Percentiles rank a stretch among this genome's conserved stretches.
phyloP scores from a whole-genome alignment of 2,797 vertebrate species.

The Xenentodon cancila region DNA sequence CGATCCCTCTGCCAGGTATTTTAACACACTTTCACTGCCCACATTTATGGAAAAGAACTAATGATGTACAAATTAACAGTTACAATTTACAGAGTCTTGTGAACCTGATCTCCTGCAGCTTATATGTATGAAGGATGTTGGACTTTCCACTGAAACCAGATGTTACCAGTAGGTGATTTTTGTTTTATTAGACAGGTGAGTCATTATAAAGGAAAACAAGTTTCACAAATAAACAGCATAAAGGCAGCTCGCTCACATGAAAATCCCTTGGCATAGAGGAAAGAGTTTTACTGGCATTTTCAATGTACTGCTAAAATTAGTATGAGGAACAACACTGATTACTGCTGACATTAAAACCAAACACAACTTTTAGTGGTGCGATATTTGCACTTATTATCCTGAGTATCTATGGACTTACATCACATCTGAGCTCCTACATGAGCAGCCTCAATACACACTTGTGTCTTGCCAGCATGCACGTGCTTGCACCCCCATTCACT shows the following conservation, averaged over 20 bases:
- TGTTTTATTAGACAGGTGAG: constrained; percentile 83
- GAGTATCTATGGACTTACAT: no score
- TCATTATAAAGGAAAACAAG: constrained; percentile 79
- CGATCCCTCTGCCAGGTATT: constrained; percentile 61
- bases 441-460: no score
- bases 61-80: constrained; percentile 87
- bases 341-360: background rate
- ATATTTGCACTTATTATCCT: background rate
- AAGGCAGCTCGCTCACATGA: constrained; percentile 40
- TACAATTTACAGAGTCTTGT: constrained; percentile 80
- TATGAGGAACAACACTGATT: constrained; percentile 16
- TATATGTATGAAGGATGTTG: constrained; percentile 73
- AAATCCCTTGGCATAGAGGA: constrained; percentile 36
- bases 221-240: constrained; percentile 81
- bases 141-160: constrained; percentile 82
- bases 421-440: no score
- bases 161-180: constrained; percentile 71
- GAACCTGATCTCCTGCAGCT: constrained; percentile 78
- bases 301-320: constrained; percentile 29
- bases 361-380: background rate
- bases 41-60: constrained; percentile 80
- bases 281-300: constrained; percentile 30
- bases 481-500: background rate
- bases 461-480: no score
- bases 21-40: constrained; percentile 73